These are phyloP conservation scores for Hylaeus volcanicus DNA, from an alignment of 1,140 invertebrate genomes.

Conservation along the genomic window DNA sequence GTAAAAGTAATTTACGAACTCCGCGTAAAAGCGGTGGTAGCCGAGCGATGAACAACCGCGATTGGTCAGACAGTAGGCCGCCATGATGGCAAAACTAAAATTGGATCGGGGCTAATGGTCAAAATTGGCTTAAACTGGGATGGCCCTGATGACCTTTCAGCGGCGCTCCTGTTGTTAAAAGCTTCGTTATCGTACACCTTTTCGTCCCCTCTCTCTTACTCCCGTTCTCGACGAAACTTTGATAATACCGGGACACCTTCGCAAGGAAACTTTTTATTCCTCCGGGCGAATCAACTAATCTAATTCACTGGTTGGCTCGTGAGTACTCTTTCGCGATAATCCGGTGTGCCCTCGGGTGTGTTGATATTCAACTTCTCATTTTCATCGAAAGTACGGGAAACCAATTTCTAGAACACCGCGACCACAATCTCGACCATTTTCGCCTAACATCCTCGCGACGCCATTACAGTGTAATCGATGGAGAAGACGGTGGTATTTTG, in stretches of 20 bases:
- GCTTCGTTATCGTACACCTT: slow-evolving; percentile 65
- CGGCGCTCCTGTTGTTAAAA: slow-evolving; percentile 58
- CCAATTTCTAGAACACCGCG: background rate
- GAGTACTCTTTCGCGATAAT: slow-evolving; percentile 48
- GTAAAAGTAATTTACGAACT: slow-evolving; percentile 61
- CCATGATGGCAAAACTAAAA: slow-evolving; percentile 67
- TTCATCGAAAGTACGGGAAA: background rate
- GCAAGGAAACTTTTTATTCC: slow-evolving; percentile 72
- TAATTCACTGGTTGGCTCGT: slow-evolving; percentile 62
- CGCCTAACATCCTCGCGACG: background rate
- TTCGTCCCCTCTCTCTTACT: slow-evolving; percentile 29
- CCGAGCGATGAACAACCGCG: slow-evolving; percentile 41
- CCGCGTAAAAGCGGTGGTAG: slow-evolving; percentile 36
- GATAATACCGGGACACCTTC: slow-evolving; percentile 62
- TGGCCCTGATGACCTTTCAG: slow-evolving; percentile 64
- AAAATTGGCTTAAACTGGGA: slow-evolving; percentile 73
- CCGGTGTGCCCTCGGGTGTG: slow-evolving; percentile 1
- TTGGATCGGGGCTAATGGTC: slow-evolving; percentile 72
- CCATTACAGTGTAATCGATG: background rate
- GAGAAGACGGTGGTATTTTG: too few relatives aligned
- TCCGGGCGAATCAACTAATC: slow-evolving; percentile 59
- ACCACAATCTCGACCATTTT: background rate
- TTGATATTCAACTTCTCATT: slow-evolving; percentile 36
- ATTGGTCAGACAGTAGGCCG: slow-evolving; percentile 58
- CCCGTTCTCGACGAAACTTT: slow-evolving; percentile 59